Evolutionary conservation across 1,140 invertebrate species (phyloP).

Genomic region (Neodiprion fabricii): DNA sequence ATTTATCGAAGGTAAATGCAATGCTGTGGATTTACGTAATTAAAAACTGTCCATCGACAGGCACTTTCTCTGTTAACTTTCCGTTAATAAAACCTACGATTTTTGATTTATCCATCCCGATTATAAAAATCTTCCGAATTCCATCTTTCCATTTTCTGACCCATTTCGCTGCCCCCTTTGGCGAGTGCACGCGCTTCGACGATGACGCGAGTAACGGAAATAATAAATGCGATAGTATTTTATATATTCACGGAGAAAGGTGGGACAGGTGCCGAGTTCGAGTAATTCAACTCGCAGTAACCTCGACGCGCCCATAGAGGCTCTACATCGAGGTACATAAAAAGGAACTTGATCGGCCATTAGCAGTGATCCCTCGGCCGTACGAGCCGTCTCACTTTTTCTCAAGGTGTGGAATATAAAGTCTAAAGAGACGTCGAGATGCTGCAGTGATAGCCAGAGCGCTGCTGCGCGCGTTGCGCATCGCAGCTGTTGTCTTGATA

Average conservation of each 20-base stretch:
- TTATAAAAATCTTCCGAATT: no score
- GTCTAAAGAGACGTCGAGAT: slow-evolving; percentile 4
- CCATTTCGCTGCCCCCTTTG: no score
- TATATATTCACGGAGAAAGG: neutral
- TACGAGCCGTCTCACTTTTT: neutral
- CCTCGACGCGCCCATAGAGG: neutral
- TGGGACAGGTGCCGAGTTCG: neutral
- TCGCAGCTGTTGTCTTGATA: slow-evolving; percentile 52
- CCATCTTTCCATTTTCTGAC: no score
- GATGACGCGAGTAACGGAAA: no score
- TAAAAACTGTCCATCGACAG: no score
- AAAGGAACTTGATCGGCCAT: neutral
- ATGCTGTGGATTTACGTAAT: no score
- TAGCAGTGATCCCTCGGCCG: neutral
- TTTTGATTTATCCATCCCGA: no score
- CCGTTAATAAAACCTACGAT: no score
- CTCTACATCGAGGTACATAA: neutral
- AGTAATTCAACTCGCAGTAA: neutral
- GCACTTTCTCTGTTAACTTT: no score
- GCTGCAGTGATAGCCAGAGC: slow-evolving; percentile 45
- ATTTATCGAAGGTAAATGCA: no score
- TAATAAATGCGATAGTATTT: no score
- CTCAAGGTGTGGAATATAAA: neutral
- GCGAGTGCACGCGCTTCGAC: no score
- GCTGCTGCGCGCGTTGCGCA: slow-evolving; percentile 26